These are phyloP conservation scores for Peromyscus polionotus DNA, from an alignment of 2,113 vertebrate genomes.

Conservation along the genomic window DNA sequence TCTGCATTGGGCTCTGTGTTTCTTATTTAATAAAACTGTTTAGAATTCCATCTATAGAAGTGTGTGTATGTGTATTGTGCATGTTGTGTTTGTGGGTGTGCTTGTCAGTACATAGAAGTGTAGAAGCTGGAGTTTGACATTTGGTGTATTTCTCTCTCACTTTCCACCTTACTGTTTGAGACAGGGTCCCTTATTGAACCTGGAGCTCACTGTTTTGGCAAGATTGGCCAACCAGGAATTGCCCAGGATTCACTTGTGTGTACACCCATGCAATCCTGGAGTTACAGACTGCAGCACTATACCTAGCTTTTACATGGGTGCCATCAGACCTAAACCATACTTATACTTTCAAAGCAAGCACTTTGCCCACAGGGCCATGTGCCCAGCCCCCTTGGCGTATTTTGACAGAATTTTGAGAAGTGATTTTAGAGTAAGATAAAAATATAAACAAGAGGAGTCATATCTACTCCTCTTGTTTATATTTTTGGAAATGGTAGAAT, in stretches of 20 bases:
- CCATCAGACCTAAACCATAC: neutral
- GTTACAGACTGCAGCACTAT: neutral
- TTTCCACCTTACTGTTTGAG: neutral
- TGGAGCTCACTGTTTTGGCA: neutral
- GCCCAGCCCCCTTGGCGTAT: neutral
- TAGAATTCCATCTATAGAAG: too few species aligned
- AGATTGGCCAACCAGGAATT: neutral
- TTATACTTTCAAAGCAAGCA: too few species aligned
- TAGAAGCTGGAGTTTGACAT: neutral
- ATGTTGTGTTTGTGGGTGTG: neutral
- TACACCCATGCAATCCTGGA: neutral
- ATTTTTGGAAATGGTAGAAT: constrained; percentile 31
- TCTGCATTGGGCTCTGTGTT: too few species aligned
- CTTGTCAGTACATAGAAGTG: neutral
- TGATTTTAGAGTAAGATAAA: constrained; percentile 23
- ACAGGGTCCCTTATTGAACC: neutral
- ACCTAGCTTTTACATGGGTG: neutral
- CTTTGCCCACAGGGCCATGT: neutral
- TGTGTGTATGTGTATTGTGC: too few species aligned
- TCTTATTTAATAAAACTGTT: too few species aligned
- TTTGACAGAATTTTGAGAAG: neutral
- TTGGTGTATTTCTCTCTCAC: neutral
- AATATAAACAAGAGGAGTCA: neutral
- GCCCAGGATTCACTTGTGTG: neutral
- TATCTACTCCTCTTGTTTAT: too few species aligned